Evolutionary conservation across 2,113 vertebrate genomes (phyloP), one percentile per base, ranked within the genome.

Genomic region (Ursus arctos): DNA sequence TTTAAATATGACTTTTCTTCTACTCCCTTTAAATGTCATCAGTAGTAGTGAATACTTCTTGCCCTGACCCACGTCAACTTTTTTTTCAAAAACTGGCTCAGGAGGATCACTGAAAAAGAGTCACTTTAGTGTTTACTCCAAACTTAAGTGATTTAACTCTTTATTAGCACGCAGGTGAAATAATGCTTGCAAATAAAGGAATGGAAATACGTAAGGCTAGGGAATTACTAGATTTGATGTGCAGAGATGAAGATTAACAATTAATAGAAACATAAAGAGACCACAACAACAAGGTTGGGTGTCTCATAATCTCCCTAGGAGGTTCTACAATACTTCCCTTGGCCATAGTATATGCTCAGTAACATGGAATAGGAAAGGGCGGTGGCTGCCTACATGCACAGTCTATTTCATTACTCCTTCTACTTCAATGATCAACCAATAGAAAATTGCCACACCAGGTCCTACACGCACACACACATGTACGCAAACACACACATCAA

Each of bases 1-100:
- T 65, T 59, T 36, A 84, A 74, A 90, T 36, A 67, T 76, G 28
- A 77, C 61, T 86, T 93, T 94, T 86, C 24, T 76, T 82, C 28
- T 80, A 28, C 10, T 83, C 77, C 13, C 47, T 93, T 96, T 31
- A 89, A 89, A 91, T 91, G 26, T 43, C 80, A 95, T 33, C 43
- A 83, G 10, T 76, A 40, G 12, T 53, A 88, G 33, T 40, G 12
- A 71, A 84, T 63, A n/a, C 33, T 96, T 85, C 36, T 93, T 67
- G 1, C 12, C 86, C 9, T 80, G 18, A 69, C 13, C 31, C 28
- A 94, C n/a, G 11, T 31, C 84, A 91, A 81, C 9, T 33, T 95
- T 47, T 3, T 93, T 88, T 95, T 82, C 28, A 76, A 63, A 88
- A 71, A 55, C 21, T 57, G 33, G 13, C 72, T 95, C 74, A 67